A percentile compares a stretch with the other conserved stretches of the same genome.
These are phyloP conservation scores for Synanthedon tipuliformis DNA, from an alignment of 2,888 invertebrate genomes.

Conservation along the genomic window DNA sequence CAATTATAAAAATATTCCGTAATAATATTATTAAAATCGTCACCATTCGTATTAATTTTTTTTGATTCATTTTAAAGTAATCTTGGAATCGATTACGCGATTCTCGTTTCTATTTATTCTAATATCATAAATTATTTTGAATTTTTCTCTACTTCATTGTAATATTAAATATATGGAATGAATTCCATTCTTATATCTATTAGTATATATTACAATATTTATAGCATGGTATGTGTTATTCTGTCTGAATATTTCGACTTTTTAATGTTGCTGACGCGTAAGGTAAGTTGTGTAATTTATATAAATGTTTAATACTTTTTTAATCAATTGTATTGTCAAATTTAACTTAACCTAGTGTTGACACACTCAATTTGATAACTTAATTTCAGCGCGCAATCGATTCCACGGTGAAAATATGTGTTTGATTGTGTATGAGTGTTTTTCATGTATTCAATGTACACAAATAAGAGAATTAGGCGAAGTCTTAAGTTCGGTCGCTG, in stretches of 20 bases:
- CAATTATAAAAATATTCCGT: not conserved
- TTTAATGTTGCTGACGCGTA: constrained; percentile 18
- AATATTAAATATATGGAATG: not conserved
- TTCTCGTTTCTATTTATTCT: constrained; percentile 26
- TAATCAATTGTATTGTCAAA: not conserved
- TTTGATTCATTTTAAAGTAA: constrained; percentile 2
- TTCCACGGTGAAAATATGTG: constrained; percentile 47
- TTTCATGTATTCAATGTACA: constrained; percentile 8
- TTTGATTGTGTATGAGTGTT: constrained; percentile 25
- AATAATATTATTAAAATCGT: not conserved
- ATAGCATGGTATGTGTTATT: constrained; percentile 44
- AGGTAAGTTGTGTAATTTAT: constrained; percentile 46
- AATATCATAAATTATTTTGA: not conserved
- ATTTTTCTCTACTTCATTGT: not conserved
- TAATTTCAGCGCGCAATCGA: constrained; percentile 44
- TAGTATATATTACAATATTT: constrained; percentile 8
- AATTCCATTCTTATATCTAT: too few relatives aligned
- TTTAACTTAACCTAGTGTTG: constrained; percentile 12
- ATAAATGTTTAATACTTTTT: constrained; percentile 8
- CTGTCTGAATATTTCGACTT: constrained; percentile 7
- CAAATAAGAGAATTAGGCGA: constrained; percentile 3
- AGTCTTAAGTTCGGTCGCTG: constrained; percentile 3
- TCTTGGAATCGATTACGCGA: constrained; percentile 64
- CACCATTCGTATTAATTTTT: not conserved
- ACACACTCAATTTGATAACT: constrained; percentile 1